These are phyloP conservation scores for Gastrophysa polygoni DNA, from an alignment of 2,888 invertebrate species.

Conservation along the genomic window DNA sequence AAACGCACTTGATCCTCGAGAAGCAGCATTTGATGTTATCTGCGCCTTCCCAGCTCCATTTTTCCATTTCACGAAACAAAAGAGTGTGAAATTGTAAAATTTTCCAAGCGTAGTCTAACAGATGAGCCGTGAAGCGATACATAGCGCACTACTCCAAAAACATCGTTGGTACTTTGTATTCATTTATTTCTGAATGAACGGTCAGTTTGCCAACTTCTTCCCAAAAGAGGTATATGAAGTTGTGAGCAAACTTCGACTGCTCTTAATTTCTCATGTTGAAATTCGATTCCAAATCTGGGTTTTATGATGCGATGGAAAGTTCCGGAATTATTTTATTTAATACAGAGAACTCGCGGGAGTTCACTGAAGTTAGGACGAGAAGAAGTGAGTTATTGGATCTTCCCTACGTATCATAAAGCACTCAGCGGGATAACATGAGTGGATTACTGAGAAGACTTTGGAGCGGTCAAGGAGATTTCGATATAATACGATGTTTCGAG, in stretches of 20 bases:
- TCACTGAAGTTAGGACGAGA: background rate
- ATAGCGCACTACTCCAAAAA: background rate
- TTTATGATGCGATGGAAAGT: background rate
- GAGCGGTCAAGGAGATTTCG: background rate
- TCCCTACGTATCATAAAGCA: background rate
- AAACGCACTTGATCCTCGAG: background rate
- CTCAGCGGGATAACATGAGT: background rate
- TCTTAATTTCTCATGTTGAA: background rate
- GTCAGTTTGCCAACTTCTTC: background rate
- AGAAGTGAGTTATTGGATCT: background rate
- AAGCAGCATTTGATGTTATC: background rate
- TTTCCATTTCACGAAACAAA: constrained; percentile 9
- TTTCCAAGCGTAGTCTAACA: constrained; percentile 17
- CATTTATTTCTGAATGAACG: background rate
- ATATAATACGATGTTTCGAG: background rate
- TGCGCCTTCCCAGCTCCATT: background rate
- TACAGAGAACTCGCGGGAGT: background rate
- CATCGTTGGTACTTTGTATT: background rate
- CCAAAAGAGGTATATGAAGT: background rate
- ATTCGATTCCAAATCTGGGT: background rate
- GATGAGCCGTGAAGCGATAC: constrained; percentile 11
- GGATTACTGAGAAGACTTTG: background rate
- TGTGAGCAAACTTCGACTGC: background rate
- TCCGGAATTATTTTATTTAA: background rate
- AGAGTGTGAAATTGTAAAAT: constrained; percentile 28